Percentiles rank a stretch among this genome's conserved stretches.
Conservation (phyloP, 2,797 vertebrate genomes). For the Danio jaintianensis region DNA sequence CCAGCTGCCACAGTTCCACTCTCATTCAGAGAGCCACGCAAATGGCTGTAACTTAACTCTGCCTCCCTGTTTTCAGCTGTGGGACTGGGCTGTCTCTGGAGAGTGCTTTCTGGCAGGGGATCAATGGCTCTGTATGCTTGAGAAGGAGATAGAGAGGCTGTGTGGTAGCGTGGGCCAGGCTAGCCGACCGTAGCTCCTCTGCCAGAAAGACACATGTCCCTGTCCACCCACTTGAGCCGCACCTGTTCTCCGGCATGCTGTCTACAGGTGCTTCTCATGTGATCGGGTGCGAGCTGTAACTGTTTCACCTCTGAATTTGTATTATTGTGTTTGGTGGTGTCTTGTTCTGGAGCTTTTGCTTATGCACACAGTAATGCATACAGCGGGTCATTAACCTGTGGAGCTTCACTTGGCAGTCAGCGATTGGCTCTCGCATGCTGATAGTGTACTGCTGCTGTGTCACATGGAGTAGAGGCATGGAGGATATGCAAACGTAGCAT, state of each 20-base stretch:
- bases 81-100: constrained; percentile 51
- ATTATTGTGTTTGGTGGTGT: neutral
- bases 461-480: neutral
- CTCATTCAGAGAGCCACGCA: constrained; percentile 37
- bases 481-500: neutral
- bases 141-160: constrained; percentile 30
- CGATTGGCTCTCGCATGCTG: neutral
- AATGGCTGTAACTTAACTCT: constrained; percentile 55
- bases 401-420: constrained; percentile 23
- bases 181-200: constrained; percentile 20
- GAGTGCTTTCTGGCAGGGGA: constrained; percentile 56
- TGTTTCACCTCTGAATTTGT: constrained; percentile 16
- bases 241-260: constrained; percentile 44
- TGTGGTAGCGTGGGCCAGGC: constrained; percentile 29
- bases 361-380: neutral
- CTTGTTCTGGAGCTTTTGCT: constrained; percentile 3
- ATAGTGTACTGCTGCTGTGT: neutral
- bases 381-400: constrained; percentile 15
- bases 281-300: neutral
- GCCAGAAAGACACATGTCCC: constrained; percentile 53
- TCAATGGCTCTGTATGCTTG: constrained; percentile 43
- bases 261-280: constrained; percentile 40
- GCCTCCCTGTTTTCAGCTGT: constrained; percentile 56
- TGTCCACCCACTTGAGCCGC: constrained; percentile 47
- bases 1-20: constrained; percentile 26